Base-by-base conservation (phyloP, 2,113 vertebrate species). In the Nesospiza acunhae region DNA sequence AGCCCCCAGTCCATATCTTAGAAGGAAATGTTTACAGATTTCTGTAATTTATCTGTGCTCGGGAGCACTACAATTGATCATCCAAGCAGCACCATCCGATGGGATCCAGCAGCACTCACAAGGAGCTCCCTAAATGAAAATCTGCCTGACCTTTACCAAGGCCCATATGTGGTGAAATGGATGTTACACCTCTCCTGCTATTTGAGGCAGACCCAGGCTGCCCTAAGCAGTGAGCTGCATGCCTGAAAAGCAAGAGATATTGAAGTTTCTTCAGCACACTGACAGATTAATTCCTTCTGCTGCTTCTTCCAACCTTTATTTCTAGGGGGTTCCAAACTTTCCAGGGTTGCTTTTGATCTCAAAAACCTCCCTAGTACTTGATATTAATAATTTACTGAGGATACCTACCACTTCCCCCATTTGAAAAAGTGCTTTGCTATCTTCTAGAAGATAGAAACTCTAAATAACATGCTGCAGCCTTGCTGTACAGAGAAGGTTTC, bases 41-140 rank as follows among this genome's bases (percentile, higher is more conserved):
- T 90, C 97, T 59, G 53, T 64, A 83, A 83, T 92, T 78, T 94
- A 97, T 98, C 96, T 96, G 63, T 97, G 91, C 97, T 95, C 63
- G 72, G 93, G 94, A 97, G 94, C 96, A 97, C 89, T n/a, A 42
- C 89, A 89, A 97, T 88, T 97, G 97, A 98, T 96, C 84, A 96
- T 90, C 93, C 92, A 83, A 89, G 89, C 46, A 93, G 92, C 83
- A 93, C 58, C 72, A 91, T 62, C 49, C 3, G 13, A 96, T 82
- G 64, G 78, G 90, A 96, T 91, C 90, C 91, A 94, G 95, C 89
- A 77, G 75, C 73, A 69, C 46, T 74, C 66, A 12, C 31, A 90
- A 64, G 64, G 33, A 76, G 42, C 44, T 95, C 79, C 67, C 77
- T 96, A 94, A 94, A 96, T 96, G 88, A 96, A 76, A 92, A 95